Percentiles rank a stretch among this genome's conserved stretches.
phyloP scores from a whole-genome alignment of 2,113 vertebrate species.

The Bubo scandiacus region DNA sequence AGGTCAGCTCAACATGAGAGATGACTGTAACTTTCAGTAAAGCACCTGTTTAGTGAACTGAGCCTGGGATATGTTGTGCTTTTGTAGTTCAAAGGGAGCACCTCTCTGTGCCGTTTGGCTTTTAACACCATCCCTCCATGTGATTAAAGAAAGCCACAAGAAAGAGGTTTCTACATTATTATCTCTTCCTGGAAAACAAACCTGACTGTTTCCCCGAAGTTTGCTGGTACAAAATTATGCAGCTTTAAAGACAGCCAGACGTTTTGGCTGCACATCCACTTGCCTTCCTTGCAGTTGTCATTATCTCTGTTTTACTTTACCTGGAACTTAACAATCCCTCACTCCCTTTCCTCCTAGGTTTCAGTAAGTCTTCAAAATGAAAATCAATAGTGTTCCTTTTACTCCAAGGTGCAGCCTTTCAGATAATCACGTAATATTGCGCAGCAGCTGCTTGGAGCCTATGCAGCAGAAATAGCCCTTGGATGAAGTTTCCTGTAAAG shows the following conservation, averaged over 20 bases:
- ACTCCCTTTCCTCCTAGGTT: not conserved
- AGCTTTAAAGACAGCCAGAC: slow-evolving; percentile 49
- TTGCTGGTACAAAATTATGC: slow-evolving; percentile 67
- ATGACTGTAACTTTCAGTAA: slow-evolving; percentile 36
- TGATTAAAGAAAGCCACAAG: slow-evolving; percentile 81
- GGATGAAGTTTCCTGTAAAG: slow-evolving; percentile 29
- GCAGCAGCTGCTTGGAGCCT: slow-evolving; percentile 2
- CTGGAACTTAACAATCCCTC: slow-evolving; percentile 54
- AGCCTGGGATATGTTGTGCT: not conserved
- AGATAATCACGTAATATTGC: not conserved
- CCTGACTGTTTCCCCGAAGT: slow-evolving; percentile 79
- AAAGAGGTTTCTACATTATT: slow-evolving; percentile 79
- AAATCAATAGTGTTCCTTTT: not conserved
- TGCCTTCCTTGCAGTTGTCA: slow-evolving; percentile 29
- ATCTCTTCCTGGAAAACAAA: slow-evolving; percentile 84
- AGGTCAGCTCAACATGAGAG: not conserved
- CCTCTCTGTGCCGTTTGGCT: not conserved
- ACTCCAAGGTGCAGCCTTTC: not conserved
- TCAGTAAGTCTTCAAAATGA: slow-evolving; percentile 43
- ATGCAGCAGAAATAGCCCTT: not conserved
- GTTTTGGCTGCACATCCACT: slow-evolving; percentile 52
- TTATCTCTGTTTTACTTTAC: slow-evolving; percentile 65
- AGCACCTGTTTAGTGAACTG: not conserved
- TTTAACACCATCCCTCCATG: slow-evolving; percentile 67
- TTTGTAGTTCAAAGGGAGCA: slow-evolving; percentile 34